Base-by-base conservation (phyloP, 2,888 invertebrate genomes). In the Cerceris rybyensis region DNA sequence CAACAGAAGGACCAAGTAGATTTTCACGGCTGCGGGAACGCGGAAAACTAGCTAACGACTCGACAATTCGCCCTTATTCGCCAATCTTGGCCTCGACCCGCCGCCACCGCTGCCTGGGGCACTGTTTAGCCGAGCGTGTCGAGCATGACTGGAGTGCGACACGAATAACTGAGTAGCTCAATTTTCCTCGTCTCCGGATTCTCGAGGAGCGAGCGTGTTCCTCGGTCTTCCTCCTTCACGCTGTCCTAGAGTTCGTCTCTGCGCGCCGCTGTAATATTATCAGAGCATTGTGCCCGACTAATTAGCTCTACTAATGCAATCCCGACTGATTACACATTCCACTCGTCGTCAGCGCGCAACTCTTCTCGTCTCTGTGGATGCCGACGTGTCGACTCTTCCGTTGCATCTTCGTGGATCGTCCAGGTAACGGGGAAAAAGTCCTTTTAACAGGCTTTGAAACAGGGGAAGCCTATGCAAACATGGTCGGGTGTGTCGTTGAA, bases 271-370 rank as follows among this genome's bases (percentile, higher is more conserved):
- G 88, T 91, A 92, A 92, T 92, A 91, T 92, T 91, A 92, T 92
- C 92, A 91, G 89, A 88, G 91, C 91, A 92, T 92, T 92, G 92
- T 92, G 84, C 90, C 86, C 86, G 87, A 87, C 88, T 92, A 92
- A 92, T 92, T 92, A 92, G 90, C 89, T 88, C 88, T 88, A 88
- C 90, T 92, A 92, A 92, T 90, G 90, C 89, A 91, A 92, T 91
- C 88, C 85, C 77, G 83, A 80, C 90, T 92, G 92, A 92, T 92
- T 92, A 92, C 85, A 91, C 87, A 92, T 92, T 92, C 92, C 82
- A 79, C 88, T 88, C 90, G 88, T 83, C 89, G 87, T 85, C 85
- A 82, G 81, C 82, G 73, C 79, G 88, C 85, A 55, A 7, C 17
- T 28, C 17, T 6, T n/a, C 6, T n/a, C n/a, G 13, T n/a, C 6